Base-by-base conservation (phyloP, 2,113 vertebrate species). In the Sardina pilchardus region DNA sequence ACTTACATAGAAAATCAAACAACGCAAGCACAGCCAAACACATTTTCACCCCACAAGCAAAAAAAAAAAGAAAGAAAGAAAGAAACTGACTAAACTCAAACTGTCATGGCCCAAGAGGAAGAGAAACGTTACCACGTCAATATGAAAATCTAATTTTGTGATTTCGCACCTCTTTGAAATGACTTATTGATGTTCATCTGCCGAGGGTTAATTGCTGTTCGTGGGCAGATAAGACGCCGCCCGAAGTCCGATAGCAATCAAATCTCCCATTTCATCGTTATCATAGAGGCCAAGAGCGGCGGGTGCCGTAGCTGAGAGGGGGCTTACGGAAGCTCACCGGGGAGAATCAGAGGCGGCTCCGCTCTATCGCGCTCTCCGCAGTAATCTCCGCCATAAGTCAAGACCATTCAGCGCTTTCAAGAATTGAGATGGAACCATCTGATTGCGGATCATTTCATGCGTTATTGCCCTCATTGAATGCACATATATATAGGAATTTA, bases 161-260 rank as follows among this genome's bases (percentile, higher is more conserved):
- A 85, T 85, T 85, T 63, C 56, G 47, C 83, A 47, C 59, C 47
- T 53, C 82, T 48, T 86, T 78, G 71, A 83, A 90, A 89, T 91
- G 89, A 94, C 91, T 90, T 90, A 93, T 89, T 78, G 92, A 93
- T 93, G 90, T 87, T 88, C 92, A 93, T 94, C 93, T 86, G 89
- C 34, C 85, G 88, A 88, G 89, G 92, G 92, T 93, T 94, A 93
- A 94, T 95, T 93, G 91, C 92, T 88, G 88, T 88, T 89, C 92
- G 90, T 88, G 87, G 82, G 87, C 85, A 92, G 92, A 93, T 93
- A 90, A 88, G 90, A 93, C 91, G 71, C 71, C 10, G 16, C 71
- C 71, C 71, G 71, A 16, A 78, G 71, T 19, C 71, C 88, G 92
- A 94, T 93, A 92, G 89, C 39, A 88, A 93, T 92, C 92, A 88